Percentiles rank a stretch among this genome's conserved stretches.
phyloP scores from a whole-genome alignment of 2,113 vertebrate species.

The Ailurus styani region DNA sequence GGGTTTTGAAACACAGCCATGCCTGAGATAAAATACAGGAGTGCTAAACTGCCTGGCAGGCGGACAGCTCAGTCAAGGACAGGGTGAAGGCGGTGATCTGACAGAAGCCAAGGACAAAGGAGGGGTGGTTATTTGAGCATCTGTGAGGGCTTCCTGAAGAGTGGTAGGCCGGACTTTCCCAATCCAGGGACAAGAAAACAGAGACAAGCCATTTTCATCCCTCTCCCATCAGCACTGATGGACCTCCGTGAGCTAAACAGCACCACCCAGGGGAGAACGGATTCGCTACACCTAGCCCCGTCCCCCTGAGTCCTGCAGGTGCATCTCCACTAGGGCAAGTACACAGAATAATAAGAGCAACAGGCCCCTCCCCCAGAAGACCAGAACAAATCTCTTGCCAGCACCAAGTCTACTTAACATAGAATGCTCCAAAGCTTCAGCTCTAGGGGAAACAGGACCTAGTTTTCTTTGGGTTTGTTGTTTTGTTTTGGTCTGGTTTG shows the following conservation, averaged over 20 bases:
- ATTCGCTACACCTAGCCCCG: background rate
- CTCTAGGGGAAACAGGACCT: background rate
- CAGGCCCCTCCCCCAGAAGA: background rate
- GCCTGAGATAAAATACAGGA: background rate
- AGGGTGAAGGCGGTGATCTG: background rate
- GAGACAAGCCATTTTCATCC: background rate
- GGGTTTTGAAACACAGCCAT: background rate
- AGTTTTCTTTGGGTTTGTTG: background rate
- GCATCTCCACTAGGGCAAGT: background rate
- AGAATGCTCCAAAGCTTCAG: background rate
- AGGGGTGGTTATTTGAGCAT: background rate
- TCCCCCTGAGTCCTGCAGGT: background rate
- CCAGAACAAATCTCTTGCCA: background rate
- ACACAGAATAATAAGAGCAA: background rate
- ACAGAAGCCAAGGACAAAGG: background rate
- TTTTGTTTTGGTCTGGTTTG: too few relatives aligned
- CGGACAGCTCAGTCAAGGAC: background rate
- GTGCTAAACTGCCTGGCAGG: background rate
- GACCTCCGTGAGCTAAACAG: background rate
- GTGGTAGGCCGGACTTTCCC: background rate
- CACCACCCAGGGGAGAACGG: background rate
- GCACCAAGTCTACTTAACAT: background rate
- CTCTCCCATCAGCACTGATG: background rate
- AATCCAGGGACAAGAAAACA: background rate
- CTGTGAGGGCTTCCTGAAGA: background rate